A percentile compares a stretch with the other conserved stretches of the same genome.
These are phyloP conservation scores for Actinia equina DNA, from an alignment of 64 coral and sea anemone species.

Conservation along the genomic window DNA sequence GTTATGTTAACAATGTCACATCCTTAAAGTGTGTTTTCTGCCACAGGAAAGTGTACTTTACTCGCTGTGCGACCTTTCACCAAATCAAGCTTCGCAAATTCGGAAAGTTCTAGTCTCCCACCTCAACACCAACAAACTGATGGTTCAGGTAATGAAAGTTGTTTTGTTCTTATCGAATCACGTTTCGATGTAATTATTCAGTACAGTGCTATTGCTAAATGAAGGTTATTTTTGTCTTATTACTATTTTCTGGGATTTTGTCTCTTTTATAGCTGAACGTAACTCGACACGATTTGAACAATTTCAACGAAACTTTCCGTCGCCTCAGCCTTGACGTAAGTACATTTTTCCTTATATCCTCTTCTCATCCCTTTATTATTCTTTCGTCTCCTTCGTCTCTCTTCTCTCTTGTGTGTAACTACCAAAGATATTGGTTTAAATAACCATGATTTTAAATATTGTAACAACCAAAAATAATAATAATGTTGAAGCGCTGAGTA, in stretches of 20 bases:
- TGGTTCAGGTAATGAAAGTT: background rate
- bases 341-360: background rate
- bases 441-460: no score
- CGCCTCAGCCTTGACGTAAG: constrained; percentile 68
- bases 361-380: no score
- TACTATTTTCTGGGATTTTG: background rate
- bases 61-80: constrained; percentile 44
- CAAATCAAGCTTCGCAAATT: constrained; percentile 30
- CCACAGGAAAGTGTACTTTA: background rate
- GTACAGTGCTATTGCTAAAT: no score
- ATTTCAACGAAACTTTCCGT: constrained; percentile 43
- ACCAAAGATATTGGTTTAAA: no score
- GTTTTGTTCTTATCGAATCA: background rate
- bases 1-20: no score
- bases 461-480: no score
- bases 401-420: no score
- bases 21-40: background rate
- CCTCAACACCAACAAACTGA: constrained; percentile 34
- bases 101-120: constrained; percentile 20
- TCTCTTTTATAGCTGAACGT: constrained; percentile 61
- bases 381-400: no score
- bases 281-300: constrained; percentile 39
- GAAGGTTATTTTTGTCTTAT: no score
- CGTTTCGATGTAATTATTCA: no score
- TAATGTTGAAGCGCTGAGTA: no score